Percentiles rank a stretch among this genome's conserved stretches.
phyloP scores from a whole-genome alignment of 2,888 invertebrate genomes.

The Chouioia cunea region DNA sequence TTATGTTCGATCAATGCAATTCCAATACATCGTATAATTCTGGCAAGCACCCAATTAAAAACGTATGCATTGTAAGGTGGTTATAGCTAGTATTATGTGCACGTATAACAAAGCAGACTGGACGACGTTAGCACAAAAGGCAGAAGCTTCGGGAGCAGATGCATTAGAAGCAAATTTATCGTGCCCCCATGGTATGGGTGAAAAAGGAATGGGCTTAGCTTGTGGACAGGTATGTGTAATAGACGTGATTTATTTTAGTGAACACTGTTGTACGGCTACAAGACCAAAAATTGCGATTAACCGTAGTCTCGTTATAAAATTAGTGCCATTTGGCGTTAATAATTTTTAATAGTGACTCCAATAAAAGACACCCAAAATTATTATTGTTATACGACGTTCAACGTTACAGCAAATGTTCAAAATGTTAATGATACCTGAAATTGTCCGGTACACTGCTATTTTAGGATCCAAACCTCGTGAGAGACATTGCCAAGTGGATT shows the following conservation, averaged over 20 bases:
- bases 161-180: conserved; percentile 96
- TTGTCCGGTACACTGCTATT: not conserved
- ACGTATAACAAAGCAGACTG: conserved; percentile 89
- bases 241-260: not conserved
- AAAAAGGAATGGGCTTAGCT: conserved; percentile 97
- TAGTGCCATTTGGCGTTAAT: too few relatives aligned
- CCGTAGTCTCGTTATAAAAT: too few relatives aligned
- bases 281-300: too few relatives aligned
- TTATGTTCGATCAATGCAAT: conserved; percentile 14
- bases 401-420: too few relatives aligned
- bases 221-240: conserved; percentile 85
- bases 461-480: conserved; percentile 87
- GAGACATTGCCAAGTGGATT: conserved; percentile 93
- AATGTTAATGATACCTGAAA: too few relatives aligned
- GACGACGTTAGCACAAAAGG: conserved; percentile 82
- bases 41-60: not conserved
- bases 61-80: conserved; percentile 71
- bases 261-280: too few relatives aligned
- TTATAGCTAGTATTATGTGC: conserved; percentile 98
- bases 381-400: too few relatives aligned
- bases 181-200: conserved; percentile 99
- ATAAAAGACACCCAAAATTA: too few relatives aligned
- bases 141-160: conserved; percentile 89
- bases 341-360: too few relatives aligned
- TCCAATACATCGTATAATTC: not conserved